phyloP scores from a whole-genome alignment of 2,797 vertebrate genomes.

The Mus caroli region DNA sequence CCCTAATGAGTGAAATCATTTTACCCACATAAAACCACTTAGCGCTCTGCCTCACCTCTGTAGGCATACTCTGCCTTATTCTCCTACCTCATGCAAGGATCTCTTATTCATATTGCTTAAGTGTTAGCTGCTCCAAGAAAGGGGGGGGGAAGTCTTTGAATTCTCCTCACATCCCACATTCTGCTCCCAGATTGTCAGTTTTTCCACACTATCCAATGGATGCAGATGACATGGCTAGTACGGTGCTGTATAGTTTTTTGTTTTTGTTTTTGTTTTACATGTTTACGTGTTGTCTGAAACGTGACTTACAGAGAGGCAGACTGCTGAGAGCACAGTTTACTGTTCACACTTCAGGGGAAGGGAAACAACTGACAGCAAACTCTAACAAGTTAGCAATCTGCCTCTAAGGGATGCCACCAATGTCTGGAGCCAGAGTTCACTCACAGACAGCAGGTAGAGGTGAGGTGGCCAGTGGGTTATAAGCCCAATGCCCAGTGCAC shows the following conservation, averaged over 20 bases:
- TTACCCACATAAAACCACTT: not conserved
- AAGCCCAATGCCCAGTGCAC: not conserved
- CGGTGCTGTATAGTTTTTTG: not conserved
- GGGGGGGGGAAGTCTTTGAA: not conserved
- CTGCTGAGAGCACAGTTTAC: too few species aligned
- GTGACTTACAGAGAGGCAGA: not conserved
- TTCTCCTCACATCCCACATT: not conserved
- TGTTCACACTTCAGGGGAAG: too few species aligned
- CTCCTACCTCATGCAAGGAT: constrained; percentile 18
- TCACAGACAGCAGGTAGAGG: not conserved
- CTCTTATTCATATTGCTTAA: not conserved
- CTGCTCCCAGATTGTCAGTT: not conserved
- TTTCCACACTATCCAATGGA: not conserved
- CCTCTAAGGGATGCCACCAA: not conserved
- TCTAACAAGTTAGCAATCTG: not conserved
- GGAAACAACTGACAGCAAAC: not conserved
- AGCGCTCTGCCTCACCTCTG: not conserved
- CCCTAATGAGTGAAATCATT: not conserved
- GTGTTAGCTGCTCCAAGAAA: not conserved
- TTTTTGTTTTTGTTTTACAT: not conserved
- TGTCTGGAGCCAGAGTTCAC: not conserved
- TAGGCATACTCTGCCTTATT: not conserved
- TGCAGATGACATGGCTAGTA: not conserved
- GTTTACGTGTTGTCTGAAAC: not conserved
- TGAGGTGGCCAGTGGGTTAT: not conserved